Conservation (phyloP, 2,888 invertebrate species). For the Conomelus anceps region DNA sequence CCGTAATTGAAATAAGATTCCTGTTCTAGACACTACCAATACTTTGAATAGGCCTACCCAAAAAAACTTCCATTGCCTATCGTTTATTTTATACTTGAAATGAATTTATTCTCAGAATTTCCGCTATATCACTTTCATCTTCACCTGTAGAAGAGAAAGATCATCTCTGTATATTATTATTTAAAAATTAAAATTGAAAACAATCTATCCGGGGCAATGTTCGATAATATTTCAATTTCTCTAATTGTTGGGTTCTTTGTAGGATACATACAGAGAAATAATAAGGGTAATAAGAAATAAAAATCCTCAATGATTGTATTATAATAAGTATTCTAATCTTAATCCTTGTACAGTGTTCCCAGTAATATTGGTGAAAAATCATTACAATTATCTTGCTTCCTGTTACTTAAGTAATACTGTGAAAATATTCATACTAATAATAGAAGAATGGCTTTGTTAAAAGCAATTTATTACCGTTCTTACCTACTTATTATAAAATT, state of each 20-base stretch:
- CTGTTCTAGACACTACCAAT: no score
- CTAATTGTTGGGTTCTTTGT: background rate
- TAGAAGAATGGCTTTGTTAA: background rate
- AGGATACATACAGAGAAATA: background rate
- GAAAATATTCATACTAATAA: background rate
- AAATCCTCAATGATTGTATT: background rate
- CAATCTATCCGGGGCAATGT: background rate
- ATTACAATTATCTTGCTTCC: background rate
- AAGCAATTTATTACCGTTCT: background rate
- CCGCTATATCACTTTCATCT: no score
- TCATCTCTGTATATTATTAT: no score
- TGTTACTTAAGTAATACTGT: background rate
- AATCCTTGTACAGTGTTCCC: background rate
- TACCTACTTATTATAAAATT: background rate
- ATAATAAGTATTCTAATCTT: background rate
- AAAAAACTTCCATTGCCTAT: no score
- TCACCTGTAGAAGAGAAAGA: no score
- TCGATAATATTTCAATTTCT: background rate
- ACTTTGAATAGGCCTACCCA: no score
- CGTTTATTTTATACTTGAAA: no score
- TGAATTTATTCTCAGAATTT: no score
- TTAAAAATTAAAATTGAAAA: no score
- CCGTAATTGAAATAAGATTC: no score
- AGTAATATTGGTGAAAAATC: background rate
- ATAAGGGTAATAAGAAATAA: background rate